Conservation (phyloP, 1,140 invertebrate species). For the Periplaneta americana region DNA sequence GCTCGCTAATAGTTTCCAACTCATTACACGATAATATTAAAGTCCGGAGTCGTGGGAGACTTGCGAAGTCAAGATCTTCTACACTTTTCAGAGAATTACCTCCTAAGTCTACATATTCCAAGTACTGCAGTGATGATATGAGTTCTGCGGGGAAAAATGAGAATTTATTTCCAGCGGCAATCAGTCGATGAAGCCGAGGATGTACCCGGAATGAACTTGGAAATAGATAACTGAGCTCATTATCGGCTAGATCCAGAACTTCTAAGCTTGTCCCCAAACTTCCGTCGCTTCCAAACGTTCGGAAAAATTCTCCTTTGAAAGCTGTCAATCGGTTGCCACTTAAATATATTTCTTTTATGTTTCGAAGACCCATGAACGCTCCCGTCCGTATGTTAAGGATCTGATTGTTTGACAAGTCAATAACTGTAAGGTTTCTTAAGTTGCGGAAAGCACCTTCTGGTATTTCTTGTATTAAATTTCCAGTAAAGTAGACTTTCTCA, state of each 20-base stretch:
- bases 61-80: slow-evolving; percentile 78
- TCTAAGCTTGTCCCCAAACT: slow-evolving; percentile 51
- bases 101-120: slow-evolving; percentile 69
- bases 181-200: slow-evolving; percentile 60
- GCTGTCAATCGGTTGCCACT: slow-evolving; percentile 64
- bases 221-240: slow-evolving; percentile 71
- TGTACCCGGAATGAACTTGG: slow-evolving; percentile 79
- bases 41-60: slow-evolving; percentile 61
- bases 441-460: slow-evolving; percentile 65
- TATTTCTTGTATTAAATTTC: slow-evolving; percentile 65
- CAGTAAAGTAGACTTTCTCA: slow-evolving; percentile 54
- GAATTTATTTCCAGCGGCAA: slow-evolving; percentile 67
- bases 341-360: slow-evolving; percentile 58
- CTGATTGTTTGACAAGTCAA: slow-evolving; percentile 70
- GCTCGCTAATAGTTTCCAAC: slow-evolving; percentile 74
- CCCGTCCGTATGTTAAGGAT: slow-evolving; percentile 68
- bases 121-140: slow-evolving; percentile 63
- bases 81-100: slow-evolving; percentile 69
- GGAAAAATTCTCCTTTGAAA: slow-evolving; percentile 75
- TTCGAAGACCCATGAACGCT: slow-evolving; percentile 61
- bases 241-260: slow-evolving; percentile 65
- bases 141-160: slow-evolving; percentile 77
- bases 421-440: slow-evolving; percentile 58
- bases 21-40: slow-evolving; percentile 67
- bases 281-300: slow-evolving; percentile 34